Conservation (phyloP, 1,140 invertebrate genomes). For the Drosophila sucinea region DNA sequence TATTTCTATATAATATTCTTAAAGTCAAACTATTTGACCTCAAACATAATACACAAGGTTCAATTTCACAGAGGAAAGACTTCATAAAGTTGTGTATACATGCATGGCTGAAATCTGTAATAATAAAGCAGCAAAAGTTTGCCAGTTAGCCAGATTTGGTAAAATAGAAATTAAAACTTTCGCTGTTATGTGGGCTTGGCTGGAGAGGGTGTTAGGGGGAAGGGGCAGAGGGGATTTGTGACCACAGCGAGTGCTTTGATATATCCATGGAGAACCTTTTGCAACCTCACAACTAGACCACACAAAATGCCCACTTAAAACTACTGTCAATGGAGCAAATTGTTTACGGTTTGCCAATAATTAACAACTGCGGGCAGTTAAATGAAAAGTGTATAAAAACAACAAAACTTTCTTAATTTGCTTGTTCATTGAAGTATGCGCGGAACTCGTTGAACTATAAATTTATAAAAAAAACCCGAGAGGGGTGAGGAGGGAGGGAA, state of each 20-base stretch:
- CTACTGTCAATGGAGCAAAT: slow-evolving; percentile 28
- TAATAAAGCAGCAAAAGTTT: neutral
- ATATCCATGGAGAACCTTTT: slow-evolving; percentile 6
- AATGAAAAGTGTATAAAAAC: slow-evolving; percentile 29
- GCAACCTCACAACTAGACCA: slow-evolving; percentile 14
- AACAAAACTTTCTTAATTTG: slow-evolving; percentile 25
- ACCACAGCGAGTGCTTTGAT: neutral
- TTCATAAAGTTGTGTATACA: no score
- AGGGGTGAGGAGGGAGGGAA: neutral
- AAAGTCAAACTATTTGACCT: no score
- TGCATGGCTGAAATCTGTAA: neutral
- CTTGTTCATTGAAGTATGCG: slow-evolving; percentile 11
- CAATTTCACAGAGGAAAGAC: no score
- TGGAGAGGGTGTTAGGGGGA: no score
- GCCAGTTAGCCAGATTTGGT: neutral
- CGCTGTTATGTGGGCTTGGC: neutral
- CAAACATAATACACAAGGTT: no score
- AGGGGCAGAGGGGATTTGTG: neutral
- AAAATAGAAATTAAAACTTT: slow-evolving; percentile 6
- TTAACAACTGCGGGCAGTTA: slow-evolving; percentile 36
- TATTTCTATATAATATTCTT: no score
- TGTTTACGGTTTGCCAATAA: slow-evolving; percentile 31
- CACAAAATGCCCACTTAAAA: slow-evolving; percentile 36
- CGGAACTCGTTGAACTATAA: slow-evolving; percentile 9
- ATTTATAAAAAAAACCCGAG: neutral